Conservation (phyloP, 2,888 invertebrate genomes). For the Noctua fimbriata region DNA sequence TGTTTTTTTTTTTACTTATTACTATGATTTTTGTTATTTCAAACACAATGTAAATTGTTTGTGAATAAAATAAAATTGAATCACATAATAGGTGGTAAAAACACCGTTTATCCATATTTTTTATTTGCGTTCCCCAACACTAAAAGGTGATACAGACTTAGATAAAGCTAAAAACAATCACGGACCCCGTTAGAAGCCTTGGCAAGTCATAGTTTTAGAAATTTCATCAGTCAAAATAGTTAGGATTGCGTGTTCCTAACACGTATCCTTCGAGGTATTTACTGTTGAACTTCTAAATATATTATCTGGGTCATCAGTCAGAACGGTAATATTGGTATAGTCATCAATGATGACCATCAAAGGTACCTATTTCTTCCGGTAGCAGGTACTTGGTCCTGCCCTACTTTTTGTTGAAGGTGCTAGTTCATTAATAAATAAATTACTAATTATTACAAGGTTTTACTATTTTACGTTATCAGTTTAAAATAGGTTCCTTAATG, state of each 20-base stretch:
- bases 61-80: too few relatives aligned
- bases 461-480: slow-evolving; percentile 4
- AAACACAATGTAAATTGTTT: too few relatives aligned
- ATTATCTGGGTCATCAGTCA: neutral
- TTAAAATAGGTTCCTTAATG: neutral
- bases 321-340: neutral
- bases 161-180: neutral
- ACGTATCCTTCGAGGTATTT: neutral
- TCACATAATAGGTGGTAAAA: too few relatives aligned
- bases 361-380: neutral
- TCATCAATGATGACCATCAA: slow-evolving; percentile 6
- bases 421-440: slow-evolving; percentile 8
- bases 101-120: too few relatives aligned
- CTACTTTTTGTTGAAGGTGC: slow-evolving; percentile 21
- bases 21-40: too few relatives aligned
- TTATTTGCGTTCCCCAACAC: too few relatives aligned
- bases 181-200: neutral
- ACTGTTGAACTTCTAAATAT: neutral
- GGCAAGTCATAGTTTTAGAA: neutral
- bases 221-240: neutral
- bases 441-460: slow-evolving; percentile 15
- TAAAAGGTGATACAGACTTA: neutral
- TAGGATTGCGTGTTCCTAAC: neutral
- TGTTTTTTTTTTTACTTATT: too few relatives aligned
- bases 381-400: neutral